phyloP scores from a whole-genome alignment of 2,113 vertebrate species.

The Oryctolagus cuniculus region DNA sequence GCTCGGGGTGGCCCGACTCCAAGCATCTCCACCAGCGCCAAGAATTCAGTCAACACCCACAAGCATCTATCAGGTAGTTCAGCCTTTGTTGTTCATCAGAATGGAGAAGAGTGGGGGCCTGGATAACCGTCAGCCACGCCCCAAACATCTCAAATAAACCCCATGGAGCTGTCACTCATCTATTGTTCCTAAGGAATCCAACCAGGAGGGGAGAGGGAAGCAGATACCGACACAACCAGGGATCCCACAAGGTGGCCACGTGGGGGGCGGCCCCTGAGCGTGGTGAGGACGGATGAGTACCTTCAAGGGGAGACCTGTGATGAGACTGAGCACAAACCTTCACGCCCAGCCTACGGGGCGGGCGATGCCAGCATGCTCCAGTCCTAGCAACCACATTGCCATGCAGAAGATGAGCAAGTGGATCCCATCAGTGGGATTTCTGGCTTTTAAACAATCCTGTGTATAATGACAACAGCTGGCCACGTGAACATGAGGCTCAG shows the following conservation, averaged over 20 bases:
- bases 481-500: not conserved
- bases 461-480: not conserved
- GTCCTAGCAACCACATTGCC: no score
- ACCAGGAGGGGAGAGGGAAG: no score
- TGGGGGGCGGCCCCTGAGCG: accelerated
- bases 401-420: not conserved
- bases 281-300: not conserved
- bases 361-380: not conserved
- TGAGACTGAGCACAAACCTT: not conserved
- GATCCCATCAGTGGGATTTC: not conserved
- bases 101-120: not conserved
- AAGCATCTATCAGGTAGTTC: not conserved
- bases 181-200: not conserved
- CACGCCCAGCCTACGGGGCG: not conserved
- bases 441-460: not conserved
- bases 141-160: not conserved
- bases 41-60: not conserved
- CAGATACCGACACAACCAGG: accelerated
- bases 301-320: not conserved
- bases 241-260: accelerated
- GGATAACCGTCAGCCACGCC: not conserved
- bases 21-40: not conserved
- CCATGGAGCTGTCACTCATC: not conserved
- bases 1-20: no score
- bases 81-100: not conserved